These are phyloP conservation scores for Mechanitis messenoides DNA, from an alignment of 2,888 invertebrate species.

Conservation along the genomic window DNA sequence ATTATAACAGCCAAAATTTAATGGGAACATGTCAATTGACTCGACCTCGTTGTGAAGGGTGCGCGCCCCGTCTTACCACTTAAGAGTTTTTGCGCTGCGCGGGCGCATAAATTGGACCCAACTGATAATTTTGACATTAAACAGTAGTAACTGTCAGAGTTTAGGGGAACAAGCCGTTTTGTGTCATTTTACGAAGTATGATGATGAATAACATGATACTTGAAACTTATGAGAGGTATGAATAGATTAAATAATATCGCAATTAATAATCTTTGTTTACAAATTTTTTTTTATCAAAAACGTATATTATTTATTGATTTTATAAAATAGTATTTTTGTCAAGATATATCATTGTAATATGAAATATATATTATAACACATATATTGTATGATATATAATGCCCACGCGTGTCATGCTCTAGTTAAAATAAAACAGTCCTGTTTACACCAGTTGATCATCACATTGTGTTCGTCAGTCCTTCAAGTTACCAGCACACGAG, in stretches of 20 bases:
- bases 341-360: not conserved
- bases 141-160: slow-evolving; percentile 65
- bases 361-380: no score
- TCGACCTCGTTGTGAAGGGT: slow-evolving; percentile 35
- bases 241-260: slow-evolving; percentile 5
- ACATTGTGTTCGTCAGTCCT: no score
- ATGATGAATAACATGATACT: slow-evolving; percentile 48
- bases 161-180: slow-evolving; percentile 57
- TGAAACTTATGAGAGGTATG: slow-evolving; percentile 5
- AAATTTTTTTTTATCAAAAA: not conserved
- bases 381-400: slow-evolving; percentile 1
- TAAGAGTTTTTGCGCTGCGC: slow-evolving; percentile 59
- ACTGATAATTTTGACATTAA: slow-evolving; percentile 74
- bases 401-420: slow-evolving; percentile 33
- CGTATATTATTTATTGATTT: not conserved
- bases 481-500: no score
- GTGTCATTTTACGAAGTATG: slow-evolving; percentile 56
- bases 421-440: slow-evolving; percentile 42
- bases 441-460: slow-evolving; percentile 10
- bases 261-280: not conserved
- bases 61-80: slow-evolving; percentile 51
- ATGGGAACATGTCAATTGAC: slow-evolving; percentile 70
- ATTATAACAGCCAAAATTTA: slow-evolving; percentile 41
- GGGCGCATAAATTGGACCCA: slow-evolving; percentile 63
- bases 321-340: not conserved